Evolutionary conservation across 2,888 invertebrate species (phyloP).

Genomic region (Anodontia alba): DNA sequence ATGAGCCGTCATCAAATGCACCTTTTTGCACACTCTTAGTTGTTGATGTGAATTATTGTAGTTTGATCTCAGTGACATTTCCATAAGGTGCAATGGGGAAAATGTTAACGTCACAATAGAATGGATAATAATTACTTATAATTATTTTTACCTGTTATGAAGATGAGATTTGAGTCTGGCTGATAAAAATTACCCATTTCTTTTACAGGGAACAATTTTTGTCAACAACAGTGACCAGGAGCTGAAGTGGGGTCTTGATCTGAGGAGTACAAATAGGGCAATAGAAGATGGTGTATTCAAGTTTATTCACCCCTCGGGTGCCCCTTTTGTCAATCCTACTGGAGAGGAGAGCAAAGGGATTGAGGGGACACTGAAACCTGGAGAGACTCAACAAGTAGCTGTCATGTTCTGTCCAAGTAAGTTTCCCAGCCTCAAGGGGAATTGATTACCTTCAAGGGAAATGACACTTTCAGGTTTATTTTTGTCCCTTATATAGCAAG

Average conservation of each 20-base stretch:
- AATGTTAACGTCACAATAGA: too few relatives aligned
- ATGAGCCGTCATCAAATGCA: too few relatives aligned
- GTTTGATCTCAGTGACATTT: too few relatives aligned
- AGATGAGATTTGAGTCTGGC: too few relatives aligned
- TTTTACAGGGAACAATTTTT: constrained; percentile 76
- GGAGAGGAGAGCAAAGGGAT: constrained; percentile 73
- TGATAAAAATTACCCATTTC: neutral
- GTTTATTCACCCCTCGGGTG: constrained; percentile 81
- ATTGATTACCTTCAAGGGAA: neutral
- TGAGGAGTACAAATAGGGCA: constrained; percentile 70
- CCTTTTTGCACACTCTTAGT: too few relatives aligned
- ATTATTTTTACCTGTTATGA: too few relatives aligned
- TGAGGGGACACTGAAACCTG: constrained; percentile 81
- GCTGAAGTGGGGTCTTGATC: constrained; percentile 82
- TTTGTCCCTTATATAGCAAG: too few relatives aligned
- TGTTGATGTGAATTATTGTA: too few relatives aligned
- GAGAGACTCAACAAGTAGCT: constrained; percentile 77
- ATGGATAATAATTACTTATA: too few relatives aligned
- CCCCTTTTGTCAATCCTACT: constrained; percentile 78
- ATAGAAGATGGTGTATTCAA: constrained; percentile 82
- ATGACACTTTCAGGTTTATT: neutral
- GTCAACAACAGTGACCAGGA: constrained; percentile 81
- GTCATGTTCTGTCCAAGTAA: constrained; percentile 83
- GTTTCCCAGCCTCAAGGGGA: constrained; percentile 48
- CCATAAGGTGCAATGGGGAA: too few relatives aligned